Conservation (phyloP, 2,797 vertebrate species). For the Rachycentron canadum region DNA sequence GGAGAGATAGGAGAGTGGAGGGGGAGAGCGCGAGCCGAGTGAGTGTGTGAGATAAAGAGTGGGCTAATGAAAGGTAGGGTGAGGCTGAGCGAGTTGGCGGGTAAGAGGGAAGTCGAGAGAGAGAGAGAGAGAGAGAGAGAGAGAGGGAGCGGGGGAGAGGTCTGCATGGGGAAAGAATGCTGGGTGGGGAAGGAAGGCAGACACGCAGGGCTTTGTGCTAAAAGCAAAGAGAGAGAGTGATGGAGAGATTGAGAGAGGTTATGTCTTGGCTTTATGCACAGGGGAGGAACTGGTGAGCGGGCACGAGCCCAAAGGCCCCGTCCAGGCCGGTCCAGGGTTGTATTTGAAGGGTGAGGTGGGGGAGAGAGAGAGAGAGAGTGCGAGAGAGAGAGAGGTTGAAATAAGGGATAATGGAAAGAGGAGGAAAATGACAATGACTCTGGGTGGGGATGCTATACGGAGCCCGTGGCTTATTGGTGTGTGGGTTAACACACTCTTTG, state of each 20-base stretch:
- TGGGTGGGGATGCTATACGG: conserved; percentile 60
- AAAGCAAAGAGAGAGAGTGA: conserved; percentile 84
- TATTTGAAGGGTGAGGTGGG: conserved; percentile 63
- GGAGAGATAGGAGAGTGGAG: conserved; percentile 70
- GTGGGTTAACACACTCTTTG: conserved; percentile 47
- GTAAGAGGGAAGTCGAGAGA: conserved; percentile 81
- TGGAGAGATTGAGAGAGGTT: conserved; percentile 74
- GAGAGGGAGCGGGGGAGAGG: conserved; percentile 79
- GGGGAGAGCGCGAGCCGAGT: conserved; percentile 66
- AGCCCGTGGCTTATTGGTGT: conserved; percentile 55
- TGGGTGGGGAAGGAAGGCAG: conserved; percentile 92
- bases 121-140: conserved; percentile 72
- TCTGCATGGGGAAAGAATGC: conserved; percentile 91
- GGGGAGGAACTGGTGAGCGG: conserved; percentile 64
- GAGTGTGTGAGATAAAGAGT: conserved; percentile 81
- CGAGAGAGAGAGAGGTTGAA: conserved; percentile 41
- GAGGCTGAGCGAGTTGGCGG: conserved; percentile 77
- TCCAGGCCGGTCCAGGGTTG: conserved; percentile 52
- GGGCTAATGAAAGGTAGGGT: conserved; percentile 84
- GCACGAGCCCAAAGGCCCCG: conserved; percentile 58
- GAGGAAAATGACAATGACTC: conserved; percentile 65
- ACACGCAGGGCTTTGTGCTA: conserved; percentile 88
- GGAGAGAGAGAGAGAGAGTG: conserved; percentile 41
- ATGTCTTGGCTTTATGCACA: conserved; percentile 64
- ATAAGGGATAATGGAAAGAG: conserved; percentile 72